phyloP scores from a whole-genome alignment of 2,113 vertebrate species.

The Probosciger aterrimus region DNA sequence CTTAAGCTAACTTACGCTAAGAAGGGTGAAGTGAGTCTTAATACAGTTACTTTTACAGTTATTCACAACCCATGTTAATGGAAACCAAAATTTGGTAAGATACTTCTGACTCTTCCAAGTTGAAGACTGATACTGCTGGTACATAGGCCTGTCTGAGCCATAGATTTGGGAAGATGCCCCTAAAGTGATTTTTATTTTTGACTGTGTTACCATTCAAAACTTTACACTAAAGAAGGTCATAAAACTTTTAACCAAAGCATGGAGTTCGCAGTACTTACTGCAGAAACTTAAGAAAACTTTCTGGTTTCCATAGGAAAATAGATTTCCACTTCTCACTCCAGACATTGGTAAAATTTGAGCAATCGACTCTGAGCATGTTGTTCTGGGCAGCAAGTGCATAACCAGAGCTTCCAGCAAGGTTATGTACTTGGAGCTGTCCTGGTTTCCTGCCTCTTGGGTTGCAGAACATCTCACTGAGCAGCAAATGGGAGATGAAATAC shows the following conservation, averaged over 20 bases:
- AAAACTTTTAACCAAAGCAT: not conserved
- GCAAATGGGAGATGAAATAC: not conserved
- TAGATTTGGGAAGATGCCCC: not conserved
- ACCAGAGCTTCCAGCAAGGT: conserved; percentile 3
- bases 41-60: not conserved
- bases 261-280: not conserved
- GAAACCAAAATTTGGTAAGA: not conserved
- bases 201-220: not conserved
- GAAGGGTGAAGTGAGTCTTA: not conserved
- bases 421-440: conserved; percentile 1
- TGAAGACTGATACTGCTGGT: not conserved
- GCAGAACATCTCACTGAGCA: not conserved
- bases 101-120: not conserved
- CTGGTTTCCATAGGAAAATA: not conserved
- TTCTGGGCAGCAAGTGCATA: not conserved
- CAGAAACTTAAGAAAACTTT: not conserved
- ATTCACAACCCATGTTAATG: not conserved
- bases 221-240: not conserved
- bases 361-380: fast-evolving
- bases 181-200: not conserved
- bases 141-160: not conserved
- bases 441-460: conserved; percentile 2
- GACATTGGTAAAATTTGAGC: not conserved
- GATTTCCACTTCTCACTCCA: not conserved
- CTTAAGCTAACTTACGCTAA: not conserved